Evolutionary conservation across 1,140 invertebrate genomes (phyloP).

Genomic region (Drosophila tani): DNA sequence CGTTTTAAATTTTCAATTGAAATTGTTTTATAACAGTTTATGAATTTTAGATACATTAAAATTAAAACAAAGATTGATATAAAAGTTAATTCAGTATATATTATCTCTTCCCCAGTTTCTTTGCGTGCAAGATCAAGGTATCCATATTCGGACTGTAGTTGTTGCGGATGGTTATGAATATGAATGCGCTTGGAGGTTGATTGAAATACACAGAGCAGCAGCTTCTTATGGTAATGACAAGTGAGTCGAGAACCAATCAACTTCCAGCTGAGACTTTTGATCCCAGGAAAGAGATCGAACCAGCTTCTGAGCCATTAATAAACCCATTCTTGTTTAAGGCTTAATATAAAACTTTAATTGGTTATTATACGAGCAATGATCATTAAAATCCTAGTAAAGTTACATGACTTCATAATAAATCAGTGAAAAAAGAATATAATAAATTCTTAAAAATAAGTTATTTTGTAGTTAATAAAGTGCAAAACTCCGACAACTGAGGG

Average conservation of each 20-base stretch:
- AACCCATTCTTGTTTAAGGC: not conserved
- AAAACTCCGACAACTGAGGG: no score
- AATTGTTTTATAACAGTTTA: not conserved
- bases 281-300: not conserved
- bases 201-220: constrained; percentile 32
- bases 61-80: not conserved
- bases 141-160: constrained; percentile 51
- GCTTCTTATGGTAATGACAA: constrained; percentile 45
- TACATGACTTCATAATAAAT: not conserved
- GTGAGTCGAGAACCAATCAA: constrained; percentile 50
- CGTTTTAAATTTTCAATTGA: no score
- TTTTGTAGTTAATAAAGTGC: no score
- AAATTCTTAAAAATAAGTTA: no score
- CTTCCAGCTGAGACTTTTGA: constrained; percentile 9
- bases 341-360: not conserved
- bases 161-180: constrained; percentile 38
- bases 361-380: not conserved
- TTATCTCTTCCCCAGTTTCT: not conserved
- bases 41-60: not conserved
- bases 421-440: no score
- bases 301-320: constrained; percentile 1
- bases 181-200: constrained; percentile 44
- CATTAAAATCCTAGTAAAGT: not conserved
- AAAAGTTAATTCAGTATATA: no score
- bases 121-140: constrained; percentile 25